These are phyloP conservation scores for Apamea anceps DNA, from an alignment of 2,888 invertebrate genomes.

Conservation along the genomic window DNA sequence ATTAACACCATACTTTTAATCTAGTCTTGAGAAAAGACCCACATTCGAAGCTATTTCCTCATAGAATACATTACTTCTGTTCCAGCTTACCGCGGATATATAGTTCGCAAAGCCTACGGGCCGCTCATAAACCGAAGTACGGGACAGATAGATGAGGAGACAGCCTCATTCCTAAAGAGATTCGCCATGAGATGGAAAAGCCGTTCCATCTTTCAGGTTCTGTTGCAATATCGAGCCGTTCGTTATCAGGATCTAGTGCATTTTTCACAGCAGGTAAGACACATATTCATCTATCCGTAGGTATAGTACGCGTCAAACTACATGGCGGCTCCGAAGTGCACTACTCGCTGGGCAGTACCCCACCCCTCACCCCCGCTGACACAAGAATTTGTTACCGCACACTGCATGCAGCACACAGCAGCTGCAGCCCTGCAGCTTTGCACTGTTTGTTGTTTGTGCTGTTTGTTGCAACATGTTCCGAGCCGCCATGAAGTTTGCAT, in stretches of 20 bases:
- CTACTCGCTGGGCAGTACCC: background rate
- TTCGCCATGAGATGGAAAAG: slow-evolving; percentile 95
- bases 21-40: background rate
- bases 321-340: background rate
- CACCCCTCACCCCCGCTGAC: background rate
- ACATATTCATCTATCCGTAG: background rate
- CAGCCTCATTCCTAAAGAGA: slow-evolving; percentile 93
- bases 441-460: no score
- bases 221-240: slow-evolving; percentile 95
- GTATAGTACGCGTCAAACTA: background rate
- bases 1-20: background rate
- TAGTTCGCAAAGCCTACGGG: slow-evolving; percentile 92
- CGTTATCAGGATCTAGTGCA: slow-evolving; percentile 96
- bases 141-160: slow-evolving; percentile 92
- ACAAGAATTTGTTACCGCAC: background rate
- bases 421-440: no score
- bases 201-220: slow-evolving; percentile 95
- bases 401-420: no score
- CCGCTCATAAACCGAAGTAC: slow-evolving; percentile 91
- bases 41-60: background rate
- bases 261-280: slow-evolving; percentile 95
- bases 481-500: background rate
- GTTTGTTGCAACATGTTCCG: background rate
- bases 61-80: slow-evolving; percentile 28
- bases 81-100: slow-evolving; percentile 93